Base-by-base conservation (phyloP, 2,888 invertebrate genomes). In the Cheilosia vulpina region DNA sequence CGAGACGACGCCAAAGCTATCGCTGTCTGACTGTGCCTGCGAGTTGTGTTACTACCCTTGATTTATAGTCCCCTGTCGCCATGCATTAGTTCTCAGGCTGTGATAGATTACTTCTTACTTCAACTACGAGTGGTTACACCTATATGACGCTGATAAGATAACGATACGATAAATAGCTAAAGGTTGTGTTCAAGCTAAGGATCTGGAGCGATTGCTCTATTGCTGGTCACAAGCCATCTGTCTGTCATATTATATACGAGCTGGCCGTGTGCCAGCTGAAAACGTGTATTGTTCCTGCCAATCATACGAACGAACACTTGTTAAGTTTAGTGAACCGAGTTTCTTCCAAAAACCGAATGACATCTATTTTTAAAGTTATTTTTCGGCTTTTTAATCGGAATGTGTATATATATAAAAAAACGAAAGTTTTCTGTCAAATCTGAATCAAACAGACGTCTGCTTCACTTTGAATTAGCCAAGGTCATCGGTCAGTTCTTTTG, bases 31-130 rank as follows among this genome's bases (percentile, higher is more conserved):
- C 11, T 34, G 34, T 34, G 11, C 0, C 34, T 11, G 34, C 34
- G 34, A 19, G 15, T 17, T 31, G 57, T 15, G 43, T 15, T 41
- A 9, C 50, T 13, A 41, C 17, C 38, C 11, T 41, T 58, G 75
- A 66, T 66, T 76, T 45, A 53, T 43, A 43, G 60, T 1, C 19
- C n/a, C 0, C 58, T 45, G 66, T 76, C 66, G 60, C 66, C 27
- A 50, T 53, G 63, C 21, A 4, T 13, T 50, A 21, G 19, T 21
- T 11, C 52, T 9, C 9, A 19, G 41, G 62, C 60, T 52, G 52
- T 7, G 19, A 60, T 60, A 15, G 9, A 60, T 15, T 45, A 34
- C 2, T 45, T 47, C 34, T 71, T 63, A 53, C 53, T n/a, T n/a
- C 34, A 45, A 7, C 21, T 63, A 72, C 52, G 31, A 13, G 13